Evolutionary conservation across 2,113 vertebrate species (phyloP).

Genomic region (Oceanodroma tethys): DNA sequence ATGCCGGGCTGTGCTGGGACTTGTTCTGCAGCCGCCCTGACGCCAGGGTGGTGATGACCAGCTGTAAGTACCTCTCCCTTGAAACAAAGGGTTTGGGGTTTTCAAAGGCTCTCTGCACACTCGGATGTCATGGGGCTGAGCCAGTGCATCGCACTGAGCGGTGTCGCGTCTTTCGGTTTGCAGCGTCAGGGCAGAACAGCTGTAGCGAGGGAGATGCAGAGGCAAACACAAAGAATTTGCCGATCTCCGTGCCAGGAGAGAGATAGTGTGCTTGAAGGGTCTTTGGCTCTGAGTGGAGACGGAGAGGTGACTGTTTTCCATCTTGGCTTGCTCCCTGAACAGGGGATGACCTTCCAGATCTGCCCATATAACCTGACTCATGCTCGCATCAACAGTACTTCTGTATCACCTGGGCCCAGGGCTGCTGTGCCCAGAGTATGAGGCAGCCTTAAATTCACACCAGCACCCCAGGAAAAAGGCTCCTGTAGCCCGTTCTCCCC

Average conservation of each 20-base stretch:
- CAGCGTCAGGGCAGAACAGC: background rate
- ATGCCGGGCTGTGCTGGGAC: background rate
- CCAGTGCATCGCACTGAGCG: accelerated
- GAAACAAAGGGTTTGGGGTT: background rate
- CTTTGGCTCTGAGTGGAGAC: background rate
- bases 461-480: background rate
- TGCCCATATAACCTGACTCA: background rate
- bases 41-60: background rate
- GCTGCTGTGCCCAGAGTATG: background rate
- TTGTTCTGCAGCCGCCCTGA: background rate
- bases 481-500: background rate
- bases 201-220: accelerated
- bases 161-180: background rate
- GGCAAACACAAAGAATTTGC: background rate
- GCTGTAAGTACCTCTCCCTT: background rate
- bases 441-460: background rate
- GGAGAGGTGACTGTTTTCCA: background rate
- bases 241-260: accelerated
- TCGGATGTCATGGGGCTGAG: background rate
- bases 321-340: background rate
- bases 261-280: background rate
- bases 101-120: background rate
- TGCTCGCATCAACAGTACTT: accelerated
- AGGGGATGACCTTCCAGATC: background rate
- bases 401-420: background rate